Base-by-base conservation (phyloP, 2,888 invertebrate species). In the Eupithecia inturbata region DNA sequence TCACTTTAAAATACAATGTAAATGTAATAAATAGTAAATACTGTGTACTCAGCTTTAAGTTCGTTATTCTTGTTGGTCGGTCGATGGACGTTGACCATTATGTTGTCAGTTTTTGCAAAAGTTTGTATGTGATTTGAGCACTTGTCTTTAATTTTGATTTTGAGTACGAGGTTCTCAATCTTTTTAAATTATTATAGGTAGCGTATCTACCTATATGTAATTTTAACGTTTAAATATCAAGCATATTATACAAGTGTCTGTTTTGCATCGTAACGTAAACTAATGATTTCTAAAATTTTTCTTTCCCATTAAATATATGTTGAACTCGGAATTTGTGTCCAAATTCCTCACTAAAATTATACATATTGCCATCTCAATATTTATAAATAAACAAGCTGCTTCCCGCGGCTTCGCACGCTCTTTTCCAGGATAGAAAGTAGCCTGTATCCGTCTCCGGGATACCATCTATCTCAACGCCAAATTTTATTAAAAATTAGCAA, bases 51-150 rank as follows among this genome's bases (percentile, higher is more conserved):
- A 53, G 22, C 57, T 57, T 26, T 57, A 57, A 26, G 57, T 26
- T 57, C 57, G 26, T 57, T 26, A 26, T 57, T 22, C 57, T 26
- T 57, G 12, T 4, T 57, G n/a, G n/a, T 57, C 10, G 62, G 28
- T 62, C 31, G 62, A 62, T 62, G 62, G 28, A 62, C 62, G 62
- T 31, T 31, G 31, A 62, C 62, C 31, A 62, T 62, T 62, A 81
- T 79, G 72, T 79, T 78, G 80, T 57, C 71, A 73, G 74, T 81
- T 82, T 80, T 79, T 77, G 62, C 74, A 79, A 78, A 79, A 75
- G 68, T 63, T 63, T 71, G 69, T 79, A 75, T 57, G 5, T 57
- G 57, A 57, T 57, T 57, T 57, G 57, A 26, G 57, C 26, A 57
- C 57, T 57, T 57, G 57, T 57, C 57, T 75, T 81, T 77, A 75